Conservation (phyloP, 2,797 vertebrate species). For the Urocyon cinereoargenteus region DNA sequence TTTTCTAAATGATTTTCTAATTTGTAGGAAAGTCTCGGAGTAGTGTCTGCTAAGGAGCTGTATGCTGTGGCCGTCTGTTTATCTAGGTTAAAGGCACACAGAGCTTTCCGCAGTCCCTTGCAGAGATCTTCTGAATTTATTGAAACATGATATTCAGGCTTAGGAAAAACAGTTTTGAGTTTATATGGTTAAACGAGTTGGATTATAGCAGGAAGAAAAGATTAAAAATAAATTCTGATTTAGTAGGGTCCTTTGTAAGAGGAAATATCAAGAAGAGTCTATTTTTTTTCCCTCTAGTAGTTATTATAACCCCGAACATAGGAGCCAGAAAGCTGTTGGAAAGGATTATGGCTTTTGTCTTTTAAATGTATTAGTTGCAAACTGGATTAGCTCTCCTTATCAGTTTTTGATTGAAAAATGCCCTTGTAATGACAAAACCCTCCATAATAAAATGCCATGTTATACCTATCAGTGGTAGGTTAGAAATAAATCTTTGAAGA, state of each 20-base stretch:
- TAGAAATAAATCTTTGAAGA: neutral
- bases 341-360: slow-evolving; percentile 60
- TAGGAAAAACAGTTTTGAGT: neutral
- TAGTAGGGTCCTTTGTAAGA: neutral
- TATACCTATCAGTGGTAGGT: neutral
- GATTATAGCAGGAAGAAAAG: neutral
- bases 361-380: slow-evolving; percentile 55
- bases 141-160: neutral
- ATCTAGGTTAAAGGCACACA: neutral
- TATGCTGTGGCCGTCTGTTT: neutral
- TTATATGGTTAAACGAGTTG: neutral
- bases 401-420: slow-evolving; percentile 48
- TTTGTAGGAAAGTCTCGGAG: neutral
- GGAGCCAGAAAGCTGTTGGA: neutral
- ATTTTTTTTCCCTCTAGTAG: neutral
- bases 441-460: neutral
- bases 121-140: neutral
- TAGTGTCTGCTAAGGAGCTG: neutral
- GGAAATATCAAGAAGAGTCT: neutral
- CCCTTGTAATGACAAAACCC: neutral
- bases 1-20: slow-evolving; percentile 33
- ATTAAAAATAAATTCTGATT: slow-evolving; percentile 2
- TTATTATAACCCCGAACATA: neutral
- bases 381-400: slow-evolving; percentile 61
- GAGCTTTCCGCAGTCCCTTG: neutral